Evolutionary conservation across 2,113 vertebrate species (phyloP).

Genomic region (Gasterosteus nipponicus): DNA sequence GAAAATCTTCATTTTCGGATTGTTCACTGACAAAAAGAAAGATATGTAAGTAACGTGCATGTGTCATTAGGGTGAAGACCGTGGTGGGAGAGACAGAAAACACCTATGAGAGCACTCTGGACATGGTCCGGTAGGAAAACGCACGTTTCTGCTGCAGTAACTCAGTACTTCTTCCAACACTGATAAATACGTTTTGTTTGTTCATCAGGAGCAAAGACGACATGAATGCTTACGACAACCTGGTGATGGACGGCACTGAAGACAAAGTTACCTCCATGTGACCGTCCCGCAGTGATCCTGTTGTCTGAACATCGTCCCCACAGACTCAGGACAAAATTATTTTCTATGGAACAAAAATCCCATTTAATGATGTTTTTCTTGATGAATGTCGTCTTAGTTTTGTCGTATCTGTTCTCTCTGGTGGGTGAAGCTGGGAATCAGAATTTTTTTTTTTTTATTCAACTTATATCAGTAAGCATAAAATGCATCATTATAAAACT

Average conservation of each 20-base stretch:
- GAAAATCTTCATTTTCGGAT: neutral
- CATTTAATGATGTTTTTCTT: neutral
- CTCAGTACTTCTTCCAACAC: neutral
- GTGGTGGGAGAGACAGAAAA: neutral
- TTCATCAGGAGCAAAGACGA: constrained; percentile 61
- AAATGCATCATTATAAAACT: neutral
- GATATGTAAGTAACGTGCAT: neutral
- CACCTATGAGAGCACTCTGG: neutral
- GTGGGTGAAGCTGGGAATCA: neutral
- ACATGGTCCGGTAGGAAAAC: constrained; percentile 46
- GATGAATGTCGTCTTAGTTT: neutral
- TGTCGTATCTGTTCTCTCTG: neutral
- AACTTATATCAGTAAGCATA: neutral
- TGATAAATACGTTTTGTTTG: constrained; percentile 2
- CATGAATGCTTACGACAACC: constrained; percentile 47
- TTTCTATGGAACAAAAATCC: neutral
- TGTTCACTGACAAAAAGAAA: neutral
- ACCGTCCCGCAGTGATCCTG: constrained; percentile 25
- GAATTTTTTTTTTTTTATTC: neutral
- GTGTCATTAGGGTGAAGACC: neutral
- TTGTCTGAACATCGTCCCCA: neutral
- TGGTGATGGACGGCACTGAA: constrained; percentile 8
- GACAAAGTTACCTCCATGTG: constrained; percentile 72
- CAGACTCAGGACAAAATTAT: neutral
- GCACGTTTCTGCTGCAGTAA: neutral